Base-by-base conservation (phyloP, 2,888 invertebrate species). In the Antheraea assamensis region DNA sequence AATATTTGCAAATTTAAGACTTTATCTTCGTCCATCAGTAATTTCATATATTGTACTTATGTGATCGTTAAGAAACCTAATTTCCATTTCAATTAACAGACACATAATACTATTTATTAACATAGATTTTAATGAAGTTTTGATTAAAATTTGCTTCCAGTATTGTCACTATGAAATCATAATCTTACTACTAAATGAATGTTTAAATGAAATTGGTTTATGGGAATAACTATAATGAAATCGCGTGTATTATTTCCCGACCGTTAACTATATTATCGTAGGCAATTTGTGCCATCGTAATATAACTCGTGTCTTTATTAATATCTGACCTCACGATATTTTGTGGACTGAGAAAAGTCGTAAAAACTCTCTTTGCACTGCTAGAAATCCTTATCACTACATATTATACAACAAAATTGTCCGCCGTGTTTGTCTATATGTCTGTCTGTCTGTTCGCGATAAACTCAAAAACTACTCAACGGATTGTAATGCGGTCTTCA, bases 211-310 rank as follows among this genome's bases (percentile, higher is more conserved):
- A 66, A 21, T 17, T 35, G 2, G 35, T 68, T 68, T 68, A 35
- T 35, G 17, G 35, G n/a, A 35, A 35, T n/a, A n/a, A 35, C n/a
- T 15, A 35, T 3, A 31, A 66, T 27, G 19, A 66, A n/a, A 68
- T 35, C n/a, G 35, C 35, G 35, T 68, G n/a, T 68, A 68, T 68
- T 68, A 68, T 68, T 68, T 35, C 35, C 35, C n/a, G 68, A 4
- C 68, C 8, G 35, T 68, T 35, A 68, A 68, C 35, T n/a, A n/a
- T 35, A 68, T 68, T 68, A 35, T 35, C n/a, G 35, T 35, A 35
- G 35, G 21, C 7, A 10, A 7, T 30, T 35, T 35, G 13, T n/a
- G 35, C 42, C 7, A 35, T 35, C 2, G 8, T 15, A 35, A 21
- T 68, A 31, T 66, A 68, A 35, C 35, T n/a, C 2, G 27, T 21